A percentile compares a stretch with the other conserved stretches of the same genome.
These are phyloP conservation scores for Sclerodermus sp. DNA, from an alignment of 2,888 invertebrate genomes.

Conservation along the genomic window DNA sequence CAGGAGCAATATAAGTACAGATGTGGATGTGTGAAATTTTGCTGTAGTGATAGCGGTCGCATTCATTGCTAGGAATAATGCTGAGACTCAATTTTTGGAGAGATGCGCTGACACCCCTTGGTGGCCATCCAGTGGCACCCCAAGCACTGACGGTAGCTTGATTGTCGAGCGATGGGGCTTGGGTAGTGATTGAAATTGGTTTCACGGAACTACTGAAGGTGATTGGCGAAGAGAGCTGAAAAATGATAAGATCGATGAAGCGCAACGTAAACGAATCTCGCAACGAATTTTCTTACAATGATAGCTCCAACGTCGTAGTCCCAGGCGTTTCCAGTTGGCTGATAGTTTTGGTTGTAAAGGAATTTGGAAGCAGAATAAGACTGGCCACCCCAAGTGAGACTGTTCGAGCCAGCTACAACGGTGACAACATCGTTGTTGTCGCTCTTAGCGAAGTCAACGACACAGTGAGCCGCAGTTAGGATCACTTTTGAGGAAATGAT, in stretches of 20 bases:
- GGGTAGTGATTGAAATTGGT: not conserved
- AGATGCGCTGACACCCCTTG: not conserved
- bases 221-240: conserved; percentile 11
- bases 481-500: conserved; percentile 17
- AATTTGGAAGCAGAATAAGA: not conserved
- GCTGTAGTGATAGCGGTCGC: not conserved
- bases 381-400: conserved; percentile 10
- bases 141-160: conserved; percentile 11
- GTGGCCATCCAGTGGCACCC: conserved; percentile 6
- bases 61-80: conserved; percentile 5
- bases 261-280: no score
- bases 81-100: conserved; percentile 10
- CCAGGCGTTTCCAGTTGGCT: not conserved
- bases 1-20: conserved; percentile 10
- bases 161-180: not conserved
- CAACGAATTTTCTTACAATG: no score
- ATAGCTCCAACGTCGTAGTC: conserved; percentile 19
- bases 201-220: conserved; percentile 1
- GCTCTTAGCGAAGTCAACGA: not conserved
- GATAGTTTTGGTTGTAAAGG: conserved; percentile 5
- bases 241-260: no score
- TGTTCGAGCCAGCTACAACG: conserved; percentile 13
- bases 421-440: not conserved
- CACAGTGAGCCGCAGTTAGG: conserved; percentile 28
- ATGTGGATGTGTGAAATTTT: conserved; percentile 1